Percentiles rank a stretch among this genome's conserved stretches.
phyloP scores from a whole-genome alignment of 2,888 invertebrate genomes.

The Lasioglossum villosulum region DNA sequence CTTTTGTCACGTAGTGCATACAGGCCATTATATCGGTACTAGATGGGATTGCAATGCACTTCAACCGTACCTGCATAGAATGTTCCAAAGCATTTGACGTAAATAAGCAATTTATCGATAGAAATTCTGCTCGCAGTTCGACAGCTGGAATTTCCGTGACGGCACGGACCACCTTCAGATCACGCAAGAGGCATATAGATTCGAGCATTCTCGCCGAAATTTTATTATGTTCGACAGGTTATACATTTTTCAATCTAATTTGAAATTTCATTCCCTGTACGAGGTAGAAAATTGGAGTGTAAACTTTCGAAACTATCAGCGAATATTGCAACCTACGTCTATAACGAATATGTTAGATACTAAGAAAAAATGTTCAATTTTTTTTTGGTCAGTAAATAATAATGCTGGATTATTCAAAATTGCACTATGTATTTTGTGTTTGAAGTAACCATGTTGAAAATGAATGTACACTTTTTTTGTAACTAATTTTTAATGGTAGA shows the following conservation, averaged over 20 bases:
- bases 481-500: neutral
- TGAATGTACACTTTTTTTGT: neutral
- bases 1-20: slow-evolving; percentile 23
- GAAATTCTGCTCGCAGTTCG: slow-evolving; percentile 30
- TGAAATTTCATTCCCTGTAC: neutral
- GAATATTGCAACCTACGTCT: neutral
- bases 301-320: neutral
- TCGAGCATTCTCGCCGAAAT: neutral
- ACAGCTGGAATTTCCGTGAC: slow-evolving; percentile 42
- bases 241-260: neutral
- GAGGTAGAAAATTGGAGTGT: neutral
- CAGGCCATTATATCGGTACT: slow-evolving; percentile 37
- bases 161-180: slow-evolving; percentile 8
- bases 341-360: neutral
- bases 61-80: slow-evolving; percentile 3
- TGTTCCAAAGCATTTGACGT: slow-evolving; percentile 56
- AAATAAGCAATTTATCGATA: slow-evolving; percentile 61
- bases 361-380: neutral
- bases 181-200: neutral
- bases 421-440: neutral
- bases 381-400: neutral
- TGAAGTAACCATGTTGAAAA: neutral
- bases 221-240: neutral
- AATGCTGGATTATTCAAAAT: neutral
- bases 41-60: slow-evolving; percentile 42